Conservation (phyloP, 2,797 vertebrate species). For the Kryptopterus vitreolus region DNA sequence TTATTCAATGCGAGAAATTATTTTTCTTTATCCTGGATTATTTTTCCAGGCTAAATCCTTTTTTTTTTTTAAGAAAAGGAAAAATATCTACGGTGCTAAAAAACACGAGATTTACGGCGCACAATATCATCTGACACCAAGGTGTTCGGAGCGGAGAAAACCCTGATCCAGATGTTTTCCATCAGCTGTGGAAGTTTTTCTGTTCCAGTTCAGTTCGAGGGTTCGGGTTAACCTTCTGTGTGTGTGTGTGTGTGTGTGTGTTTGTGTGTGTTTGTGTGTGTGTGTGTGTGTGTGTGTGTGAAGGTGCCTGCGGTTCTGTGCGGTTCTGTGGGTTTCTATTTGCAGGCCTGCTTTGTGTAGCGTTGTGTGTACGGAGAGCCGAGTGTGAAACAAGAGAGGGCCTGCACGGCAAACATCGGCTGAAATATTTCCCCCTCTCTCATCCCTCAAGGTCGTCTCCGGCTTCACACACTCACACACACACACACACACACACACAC, state of each 20-base stretch:
- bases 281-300: conserved; percentile 30
- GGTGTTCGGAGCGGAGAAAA: conserved; percentile 8
- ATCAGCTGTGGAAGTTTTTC: conserved; percentile 2
- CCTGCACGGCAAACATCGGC: conserved; percentile 56
- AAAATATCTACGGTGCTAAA: not conserved
- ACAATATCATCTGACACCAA: not conserved
- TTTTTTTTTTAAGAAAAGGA: not conserved
- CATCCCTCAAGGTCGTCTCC: conserved; percentile 57
- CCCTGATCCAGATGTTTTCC: conserved; percentile 19
- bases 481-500: conserved; percentile 16
- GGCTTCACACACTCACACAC: conserved; percentile 1
- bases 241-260: conserved; percentile 15
- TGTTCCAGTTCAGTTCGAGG: conserved; percentile 38
- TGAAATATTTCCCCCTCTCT: conserved; percentile 47
- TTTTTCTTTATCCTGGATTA: too few relatives aligned
- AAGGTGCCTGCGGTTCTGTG: conserved; percentile 51
- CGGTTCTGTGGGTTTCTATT: conserved; percentile 57
- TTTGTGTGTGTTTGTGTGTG: conserved; percentile 18
- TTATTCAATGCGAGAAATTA: too few relatives aligned
- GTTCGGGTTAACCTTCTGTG: conserved; percentile 42
- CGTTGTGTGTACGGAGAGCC: conserved; percentile 48
- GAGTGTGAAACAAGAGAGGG: conserved; percentile 53
- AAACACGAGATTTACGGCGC: not conserved
- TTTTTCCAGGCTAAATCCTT: too few relatives aligned
- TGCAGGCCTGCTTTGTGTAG: conserved; percentile 52